Evolutionary conservation across 2,797 vertebrate genomes (phyloP).

Genomic region (Cercopithecus diana): DNA sequence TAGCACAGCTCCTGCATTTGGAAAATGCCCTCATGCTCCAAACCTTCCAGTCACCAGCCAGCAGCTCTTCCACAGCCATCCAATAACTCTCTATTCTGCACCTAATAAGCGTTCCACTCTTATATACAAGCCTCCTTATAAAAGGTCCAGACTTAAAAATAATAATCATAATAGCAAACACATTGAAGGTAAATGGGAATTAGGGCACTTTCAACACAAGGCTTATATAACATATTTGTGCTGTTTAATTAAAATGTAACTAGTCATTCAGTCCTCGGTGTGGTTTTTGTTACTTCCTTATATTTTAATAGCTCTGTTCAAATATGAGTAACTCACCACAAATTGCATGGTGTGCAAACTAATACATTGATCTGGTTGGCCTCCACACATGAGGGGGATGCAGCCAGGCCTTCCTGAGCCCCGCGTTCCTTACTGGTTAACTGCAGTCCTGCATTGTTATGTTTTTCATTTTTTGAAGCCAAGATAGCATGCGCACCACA

Average conservation of each 20-base stretch:
- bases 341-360: not conserved
- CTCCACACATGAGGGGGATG: not conserved
- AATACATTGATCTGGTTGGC: no score
- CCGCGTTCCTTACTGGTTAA: fast-evolving
- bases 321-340: not conserved
- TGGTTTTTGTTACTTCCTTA: no score
- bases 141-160: not conserved
- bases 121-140: not conserved
- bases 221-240: fast-evolving
- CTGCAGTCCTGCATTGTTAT: not conserved
- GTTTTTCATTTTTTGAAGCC: not conserved
- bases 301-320: not conserved
- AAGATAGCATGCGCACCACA: fast-evolving
- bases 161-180: not conserved
- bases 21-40: fast-evolving
- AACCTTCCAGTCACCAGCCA: fast-evolving
- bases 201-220: not conserved
- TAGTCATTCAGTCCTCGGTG: no score
- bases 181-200: not conserved
- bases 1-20: not conserved
- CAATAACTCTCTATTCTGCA: no score
- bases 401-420: no score
- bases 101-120: no score
- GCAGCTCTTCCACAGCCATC: fast-evolving
- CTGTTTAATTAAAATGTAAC: not conserved